Evolutionary conservation across 2,888 invertebrate genomes (phyloP).

Genomic region (Coremacera marginata): DNA sequence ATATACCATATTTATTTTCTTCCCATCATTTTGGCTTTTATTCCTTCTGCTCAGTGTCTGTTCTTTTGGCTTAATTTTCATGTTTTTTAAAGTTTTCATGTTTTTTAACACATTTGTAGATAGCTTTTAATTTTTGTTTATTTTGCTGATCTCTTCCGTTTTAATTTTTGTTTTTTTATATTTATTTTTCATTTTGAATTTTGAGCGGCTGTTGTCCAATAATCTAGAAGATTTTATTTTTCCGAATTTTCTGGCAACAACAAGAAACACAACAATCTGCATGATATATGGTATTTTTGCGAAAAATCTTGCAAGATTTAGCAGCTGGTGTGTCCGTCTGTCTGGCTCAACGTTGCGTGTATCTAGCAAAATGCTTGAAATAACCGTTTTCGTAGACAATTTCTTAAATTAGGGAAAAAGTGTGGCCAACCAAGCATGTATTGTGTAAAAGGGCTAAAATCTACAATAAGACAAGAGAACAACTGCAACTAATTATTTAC

Average conservation of each 20-base stretch:
- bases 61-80: neutral
- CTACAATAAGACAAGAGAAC: neutral
- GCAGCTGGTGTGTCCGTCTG: neutral
- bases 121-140: neutral
- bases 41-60: neutral
- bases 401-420: neutral
- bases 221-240: neutral
- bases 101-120: neutral
- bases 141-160: neutral
- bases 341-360: neutral
- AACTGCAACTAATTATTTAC: constrained; percentile 25
- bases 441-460: neutral
- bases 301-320: constrained; percentile 8
- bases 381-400: neutral
- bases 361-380: constrained; percentile 1
- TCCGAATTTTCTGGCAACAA: neutral
- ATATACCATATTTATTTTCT: too few relatives aligned
- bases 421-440: constrained; percentile 17
- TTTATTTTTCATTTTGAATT: neutral
- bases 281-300: neutral
- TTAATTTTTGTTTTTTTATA: neutral
- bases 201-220: neutral
- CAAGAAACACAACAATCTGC: neutral
- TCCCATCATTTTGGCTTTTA: neutral
- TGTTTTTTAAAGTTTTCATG: neutral